phyloP scores from a whole-genome alignment of 2,888 invertebrate genomes.

The Augochlorella aurata region DNA sequence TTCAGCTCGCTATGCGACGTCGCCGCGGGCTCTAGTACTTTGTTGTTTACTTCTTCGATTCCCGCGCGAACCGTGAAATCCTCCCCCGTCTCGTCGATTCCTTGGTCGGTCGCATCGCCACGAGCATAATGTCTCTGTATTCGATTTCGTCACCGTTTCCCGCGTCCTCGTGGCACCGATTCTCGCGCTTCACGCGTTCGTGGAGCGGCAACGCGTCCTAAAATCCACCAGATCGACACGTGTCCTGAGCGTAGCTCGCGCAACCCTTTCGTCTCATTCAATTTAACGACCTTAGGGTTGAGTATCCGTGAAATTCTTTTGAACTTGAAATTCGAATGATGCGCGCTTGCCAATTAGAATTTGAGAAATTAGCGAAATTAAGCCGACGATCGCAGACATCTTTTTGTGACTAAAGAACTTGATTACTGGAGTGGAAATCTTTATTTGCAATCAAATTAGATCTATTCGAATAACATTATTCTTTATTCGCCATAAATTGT shows the following conservation, averaged over 20 bases:
- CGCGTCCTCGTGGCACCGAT: constrained; percentile 46
- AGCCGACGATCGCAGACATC: no score
- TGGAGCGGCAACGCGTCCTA: constrained; percentile 13
- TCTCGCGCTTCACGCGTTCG: constrained; percentile 25
- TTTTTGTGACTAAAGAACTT: no score
- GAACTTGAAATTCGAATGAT: neutral
- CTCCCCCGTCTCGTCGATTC: constrained; percentile 17
- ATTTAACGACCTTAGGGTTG: constrained; percentile 7
- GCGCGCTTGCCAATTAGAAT: neutral
- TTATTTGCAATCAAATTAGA: no score
- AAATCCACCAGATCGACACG: constrained; percentile 20
- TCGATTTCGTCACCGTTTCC: constrained; percentile 42
- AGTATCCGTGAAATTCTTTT: constrained; percentile 9
- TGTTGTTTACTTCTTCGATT: constrained; percentile 15
- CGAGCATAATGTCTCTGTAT: constrained; percentile 4
- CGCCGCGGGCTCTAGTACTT: constrained; percentile 20
- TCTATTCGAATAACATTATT: no score
- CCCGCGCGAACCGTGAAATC: constrained; percentile 25
- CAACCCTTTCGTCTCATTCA: constrained; percentile 19
- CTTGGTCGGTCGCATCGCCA: constrained; percentile 8
- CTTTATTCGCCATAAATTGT: no score
- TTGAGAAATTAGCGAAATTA: neutral
- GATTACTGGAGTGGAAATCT: no score
- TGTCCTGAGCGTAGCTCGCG: constrained; percentile 10
- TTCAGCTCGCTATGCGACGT: neutral